phyloP scores from a whole-genome alignment of 2,888 invertebrate genomes.

The Priocnemis perturbator region DNA sequence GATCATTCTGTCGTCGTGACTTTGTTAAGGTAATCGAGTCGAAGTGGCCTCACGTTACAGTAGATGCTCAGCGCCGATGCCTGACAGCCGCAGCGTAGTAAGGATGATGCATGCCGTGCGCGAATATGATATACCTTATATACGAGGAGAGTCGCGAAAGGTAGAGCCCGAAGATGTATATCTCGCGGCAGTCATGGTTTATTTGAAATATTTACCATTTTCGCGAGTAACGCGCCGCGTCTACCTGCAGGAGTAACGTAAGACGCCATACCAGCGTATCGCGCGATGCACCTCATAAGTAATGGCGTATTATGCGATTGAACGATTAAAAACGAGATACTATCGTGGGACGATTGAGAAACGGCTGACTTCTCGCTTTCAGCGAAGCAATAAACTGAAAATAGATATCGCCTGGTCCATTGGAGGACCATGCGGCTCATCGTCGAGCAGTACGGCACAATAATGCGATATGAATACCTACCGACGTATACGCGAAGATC shows the following conservation, averaged over 20 bases:
- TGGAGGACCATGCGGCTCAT: not conserved
- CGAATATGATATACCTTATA: slow-evolving; percentile 55
- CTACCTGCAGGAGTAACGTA: slow-evolving; percentile 38
- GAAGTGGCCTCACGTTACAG: slow-evolving; percentile 20
- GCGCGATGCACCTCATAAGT: slow-evolving; percentile 38
- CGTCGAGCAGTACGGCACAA: too few relatives aligned
- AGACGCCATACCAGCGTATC: slow-evolving; percentile 46
- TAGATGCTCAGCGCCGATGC: slow-evolving; percentile 35
- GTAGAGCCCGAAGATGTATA: slow-evolving; percentile 48
- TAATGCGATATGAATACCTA: too few relatives aligned
- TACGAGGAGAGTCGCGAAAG: slow-evolving; percentile 29
- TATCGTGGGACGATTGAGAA: slow-evolving; percentile 20
- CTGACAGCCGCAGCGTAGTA: slow-evolving; percentile 51
- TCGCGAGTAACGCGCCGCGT: slow-evolving; percentile 47
- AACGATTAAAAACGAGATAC: slow-evolving; percentile 46
- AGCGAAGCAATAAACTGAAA: not conserved
- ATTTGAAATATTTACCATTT: slow-evolving; percentile 61
- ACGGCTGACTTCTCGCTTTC: slow-evolving; percentile 17
- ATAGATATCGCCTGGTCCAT: not conserved
- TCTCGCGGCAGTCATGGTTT: slow-evolving; percentile 43
- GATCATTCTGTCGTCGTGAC: slow-evolving; percentile 16
- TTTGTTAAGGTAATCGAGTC: slow-evolving; percentile 30
- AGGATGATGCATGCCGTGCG: slow-evolving; percentile 59
- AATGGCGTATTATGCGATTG: slow-evolving; percentile 35
- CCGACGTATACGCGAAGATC: too few relatives aligned